phyloP scores from a whole-genome alignment of 2,797 vertebrate genomes.

The Sebastes hubbsi region DNA sequence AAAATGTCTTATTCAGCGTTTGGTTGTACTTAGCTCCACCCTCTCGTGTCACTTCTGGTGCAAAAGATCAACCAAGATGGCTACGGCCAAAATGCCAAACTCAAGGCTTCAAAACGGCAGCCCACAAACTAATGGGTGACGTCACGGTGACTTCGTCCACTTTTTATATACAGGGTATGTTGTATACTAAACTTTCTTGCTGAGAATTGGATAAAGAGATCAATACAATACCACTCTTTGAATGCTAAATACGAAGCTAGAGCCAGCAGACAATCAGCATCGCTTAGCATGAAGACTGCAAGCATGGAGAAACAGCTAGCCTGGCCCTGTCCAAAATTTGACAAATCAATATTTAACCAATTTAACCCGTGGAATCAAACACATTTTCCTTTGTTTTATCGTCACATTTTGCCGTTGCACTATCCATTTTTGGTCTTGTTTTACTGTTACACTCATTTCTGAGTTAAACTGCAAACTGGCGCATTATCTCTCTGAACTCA shows the following conservation, averaged over 20 bases:
- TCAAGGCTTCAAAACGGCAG: fast-evolving
- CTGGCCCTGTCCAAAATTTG: not conserved
- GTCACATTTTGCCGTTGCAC: not conserved
- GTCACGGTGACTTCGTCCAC: too few relatives aligned
- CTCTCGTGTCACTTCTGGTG: too few relatives aligned
- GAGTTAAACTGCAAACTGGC: not conserved
- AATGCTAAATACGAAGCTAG: not conserved
- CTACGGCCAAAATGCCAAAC: fast-evolving
- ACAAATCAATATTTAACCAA: not conserved
- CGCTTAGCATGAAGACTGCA: not conserved
- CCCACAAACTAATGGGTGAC: too few relatives aligned
- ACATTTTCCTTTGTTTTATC: not conserved
- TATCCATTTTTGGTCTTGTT: not conserved
- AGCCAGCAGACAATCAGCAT: not conserved
- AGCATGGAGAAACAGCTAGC: fast-evolving
- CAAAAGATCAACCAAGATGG: too few relatives aligned
- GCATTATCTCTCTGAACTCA: not conserved
- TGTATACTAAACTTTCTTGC: too few relatives aligned
- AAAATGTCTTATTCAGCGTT: too few relatives aligned
- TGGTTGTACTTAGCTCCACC: fast-evolving
- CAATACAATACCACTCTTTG: too few relatives aligned
- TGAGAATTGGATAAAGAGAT: too few relatives aligned
- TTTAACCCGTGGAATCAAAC: fast-evolving
- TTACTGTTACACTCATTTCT: not conserved
- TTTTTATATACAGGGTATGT: too few relatives aligned